Percentiles rank a stretch among this genome's conserved stretches.
These are phyloP conservation scores for Tineola bisselliella DNA, from an alignment of 2,888 invertebrate species.

Conservation along the genomic window DNA sequence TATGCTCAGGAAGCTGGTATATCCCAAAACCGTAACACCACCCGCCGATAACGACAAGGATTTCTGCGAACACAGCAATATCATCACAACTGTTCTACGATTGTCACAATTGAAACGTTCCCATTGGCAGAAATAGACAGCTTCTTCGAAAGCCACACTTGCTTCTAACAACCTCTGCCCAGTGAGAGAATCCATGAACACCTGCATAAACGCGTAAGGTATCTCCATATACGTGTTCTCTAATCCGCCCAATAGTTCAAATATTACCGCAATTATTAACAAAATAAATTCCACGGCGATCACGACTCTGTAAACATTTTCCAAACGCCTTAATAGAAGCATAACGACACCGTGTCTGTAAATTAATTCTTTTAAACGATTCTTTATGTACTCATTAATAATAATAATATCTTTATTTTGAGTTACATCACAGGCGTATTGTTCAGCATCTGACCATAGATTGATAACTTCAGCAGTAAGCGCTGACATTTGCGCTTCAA, in stretches of 20 bases:
- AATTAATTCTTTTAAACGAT: constrained; percentile 25
- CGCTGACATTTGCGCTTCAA: constrained; percentile 36
- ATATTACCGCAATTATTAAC: constrained; percentile 29
- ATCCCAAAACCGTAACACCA: constrained; percentile 26
- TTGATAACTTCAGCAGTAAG: constrained; percentile 31
- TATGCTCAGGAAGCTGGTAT: constrained; percentile 26
- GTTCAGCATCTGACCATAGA: constrained; percentile 26
- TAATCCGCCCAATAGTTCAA: constrained; percentile 36
- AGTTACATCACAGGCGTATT: background rate
- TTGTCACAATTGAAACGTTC: constrained; percentile 28
- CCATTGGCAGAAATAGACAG: constrained; percentile 32
- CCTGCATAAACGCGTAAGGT: constrained; percentile 33
- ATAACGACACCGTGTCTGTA: constrained; percentile 28
- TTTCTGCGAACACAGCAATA: constrained; percentile 29
- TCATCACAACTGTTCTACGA: constrained; percentile 27
- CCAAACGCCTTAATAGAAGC: constrained; percentile 24
- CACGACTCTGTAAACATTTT: constrained; percentile 28
- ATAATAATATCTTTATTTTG: background rate
- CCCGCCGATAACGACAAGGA: constrained; percentile 29
- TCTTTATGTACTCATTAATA: constrained; percentile 21
- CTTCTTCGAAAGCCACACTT: constrained; percentile 23
- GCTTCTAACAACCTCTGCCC: constrained; percentile 33
- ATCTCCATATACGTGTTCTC: constrained; percentile 36
- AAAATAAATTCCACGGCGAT: constrained; percentile 32
- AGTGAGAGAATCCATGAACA: constrained; percentile 30